Conservation (phyloP, 2,888 invertebrate genomes). For the Conops quadrifasciatus region DNA sequence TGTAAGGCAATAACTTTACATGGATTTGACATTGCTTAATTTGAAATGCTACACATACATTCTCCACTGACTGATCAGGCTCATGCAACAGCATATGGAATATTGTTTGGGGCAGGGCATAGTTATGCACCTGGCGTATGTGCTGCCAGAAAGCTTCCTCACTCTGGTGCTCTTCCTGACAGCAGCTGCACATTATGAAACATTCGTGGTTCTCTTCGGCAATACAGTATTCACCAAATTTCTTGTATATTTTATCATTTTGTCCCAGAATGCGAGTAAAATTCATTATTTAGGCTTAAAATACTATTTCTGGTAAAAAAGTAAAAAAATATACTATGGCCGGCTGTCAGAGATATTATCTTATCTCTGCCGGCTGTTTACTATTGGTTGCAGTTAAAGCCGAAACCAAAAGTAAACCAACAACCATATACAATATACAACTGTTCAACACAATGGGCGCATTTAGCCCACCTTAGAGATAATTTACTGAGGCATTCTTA, state of each 20-base stretch:
- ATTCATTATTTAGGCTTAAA: conserved; percentile 26
- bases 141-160: conserved; percentile 37
- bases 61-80: not conserved
- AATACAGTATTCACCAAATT: conserved; percentile 41
- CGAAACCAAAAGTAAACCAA: too few relatives aligned
- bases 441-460: too few relatives aligned
- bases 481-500: too few relatives aligned
- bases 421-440: too few relatives aligned
- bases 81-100: conserved; percentile 9
- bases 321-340: too few relatives aligned
- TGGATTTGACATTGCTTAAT: not conserved
- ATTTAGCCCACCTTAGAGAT: too few relatives aligned
- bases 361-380: not conserved
- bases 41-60: not conserved
- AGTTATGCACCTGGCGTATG: conserved; percentile 35
- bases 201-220: conserved; percentile 36
- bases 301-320: not conserved
- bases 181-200: conserved; percentile 36
- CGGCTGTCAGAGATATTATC: not conserved
- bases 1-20: not conserved
- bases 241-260: conserved; percentile 40
- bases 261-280: conserved; percentile 38
- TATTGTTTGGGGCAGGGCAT: conserved; percentile 27
- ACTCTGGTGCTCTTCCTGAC: conserved; percentile 35
- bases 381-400: not conserved